Evolutionary conservation across 2,888 invertebrate genomes (phyloP).

Genomic region (Mesochorus sp.): DNA sequence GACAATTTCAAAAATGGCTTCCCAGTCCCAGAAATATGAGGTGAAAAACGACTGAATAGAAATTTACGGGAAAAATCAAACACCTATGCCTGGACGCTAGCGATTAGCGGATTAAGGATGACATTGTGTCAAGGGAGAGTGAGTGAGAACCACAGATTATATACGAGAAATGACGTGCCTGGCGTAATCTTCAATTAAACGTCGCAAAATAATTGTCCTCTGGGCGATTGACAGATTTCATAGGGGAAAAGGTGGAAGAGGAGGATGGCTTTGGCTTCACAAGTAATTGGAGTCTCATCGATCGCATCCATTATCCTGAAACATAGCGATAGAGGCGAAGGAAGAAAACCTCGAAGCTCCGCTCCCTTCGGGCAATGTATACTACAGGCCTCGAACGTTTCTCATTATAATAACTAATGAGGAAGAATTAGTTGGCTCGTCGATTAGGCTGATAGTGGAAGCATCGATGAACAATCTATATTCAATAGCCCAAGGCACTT

Average conservation of each 20-base stretch:
- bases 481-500: neutral
- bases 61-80: too few species aligned
- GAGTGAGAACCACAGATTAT: neutral
- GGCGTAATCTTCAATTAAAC: conserved; percentile 38
- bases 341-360: conserved; percentile 10
- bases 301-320: conserved; percentile 8
- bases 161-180: conserved; percentile 5
- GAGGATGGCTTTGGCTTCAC: neutral
- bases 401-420: conserved; percentile 50
- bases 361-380: conserved; percentile 12
- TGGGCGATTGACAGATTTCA: neutral
- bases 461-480: neutral
- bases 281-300: conserved; percentile 30
- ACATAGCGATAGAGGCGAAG: neutral
- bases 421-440: conserved; percentile 29
- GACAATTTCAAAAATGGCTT: neutral
- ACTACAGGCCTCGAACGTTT: conserved; percentile 14
- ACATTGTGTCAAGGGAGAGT: too few species aligned
- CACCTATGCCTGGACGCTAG: too few species aligned
- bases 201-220: conserved; percentile 19
- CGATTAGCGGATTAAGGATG: too few species aligned
- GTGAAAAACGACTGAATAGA: too few species aligned
- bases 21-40: conserved; percentile 1
- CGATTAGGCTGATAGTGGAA: neutral
- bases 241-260: neutral